Evolutionary conservation across 2,888 invertebrate species (phyloP).

Genomic region (Eutolmus rufibarbis): DNA sequence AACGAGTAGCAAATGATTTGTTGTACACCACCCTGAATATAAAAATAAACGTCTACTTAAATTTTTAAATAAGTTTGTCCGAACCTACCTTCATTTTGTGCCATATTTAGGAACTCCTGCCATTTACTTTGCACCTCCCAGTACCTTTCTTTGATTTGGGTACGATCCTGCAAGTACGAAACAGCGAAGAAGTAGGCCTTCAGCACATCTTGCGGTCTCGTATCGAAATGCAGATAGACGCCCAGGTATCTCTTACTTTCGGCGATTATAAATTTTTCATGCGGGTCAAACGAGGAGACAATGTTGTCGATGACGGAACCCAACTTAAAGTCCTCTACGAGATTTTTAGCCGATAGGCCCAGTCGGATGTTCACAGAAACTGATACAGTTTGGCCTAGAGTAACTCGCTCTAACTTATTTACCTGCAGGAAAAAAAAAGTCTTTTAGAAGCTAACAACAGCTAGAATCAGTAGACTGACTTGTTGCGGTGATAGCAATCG

Average conservation of each 20-base stretch:
- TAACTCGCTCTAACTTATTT: conserved; percentile 77
- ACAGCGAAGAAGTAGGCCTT: conserved; percentile 63
- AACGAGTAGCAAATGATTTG: conserved; percentile 67
- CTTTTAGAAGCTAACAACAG: not conserved
- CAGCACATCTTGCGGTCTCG: conserved; percentile 60
- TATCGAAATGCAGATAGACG: conserved; percentile 62
- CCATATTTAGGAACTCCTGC: conserved; percentile 61
- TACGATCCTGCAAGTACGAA: conserved; percentile 61
- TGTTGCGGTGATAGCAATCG: conserved; percentile 69
- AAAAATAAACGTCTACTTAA: not conserved
- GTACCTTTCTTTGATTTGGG: conserved; percentile 63
- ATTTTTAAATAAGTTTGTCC: not conserved
- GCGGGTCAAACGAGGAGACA: conserved; percentile 62
- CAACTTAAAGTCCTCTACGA: conserved; percentile 60
- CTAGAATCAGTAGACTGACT: conserved; percentile 55
- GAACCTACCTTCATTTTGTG: conserved; percentile 60
- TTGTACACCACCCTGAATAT: conserved; percentile 68
- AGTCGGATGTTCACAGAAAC: conserved; percentile 59
- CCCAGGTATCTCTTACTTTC: conserved; percentile 60
- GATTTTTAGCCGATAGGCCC: conserved; percentile 59
- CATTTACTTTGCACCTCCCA: conserved; percentile 65
- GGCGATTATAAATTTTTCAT: conserved; percentile 62
- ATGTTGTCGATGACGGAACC: conserved; percentile 60
- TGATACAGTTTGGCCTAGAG: conserved; percentile 66
- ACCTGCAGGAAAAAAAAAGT: conserved; percentile 51